Evolutionary conservation across 2,888 invertebrate genomes (phyloP), one percentile per base, ranked within the genome.

Genomic region (Cyclophora punctaria): DNA sequence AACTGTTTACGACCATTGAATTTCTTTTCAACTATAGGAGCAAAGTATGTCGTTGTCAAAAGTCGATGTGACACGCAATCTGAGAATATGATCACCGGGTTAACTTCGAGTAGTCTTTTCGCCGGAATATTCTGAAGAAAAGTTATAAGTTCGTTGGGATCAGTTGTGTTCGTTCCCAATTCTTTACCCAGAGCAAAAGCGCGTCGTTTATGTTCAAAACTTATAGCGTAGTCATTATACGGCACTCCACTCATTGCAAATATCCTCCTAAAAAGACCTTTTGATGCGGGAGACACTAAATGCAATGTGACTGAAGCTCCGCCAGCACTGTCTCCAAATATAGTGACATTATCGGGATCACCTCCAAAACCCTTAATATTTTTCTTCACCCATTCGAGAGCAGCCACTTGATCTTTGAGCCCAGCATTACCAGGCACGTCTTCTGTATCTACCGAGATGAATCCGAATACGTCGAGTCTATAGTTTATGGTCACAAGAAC

Each of bases 391-490:
- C 77, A 79, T 49, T 62, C 66, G 7, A 79, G 43, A 41, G 73
- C 73, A 6, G 62, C 61, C 0, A 74, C 69, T 61, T 79, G 78
- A 44, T 79, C 79, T 53, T 90, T 90, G 7, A 91, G 58, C 0
- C 89, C 91, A 53, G 90, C 89, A 66, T 92, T 92, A 1, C 92
- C 92, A 0, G 91, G 90, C 0, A 89, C 90, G 48, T 87, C 89
- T 45, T 66, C 60, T 5, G 89, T 89, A 5, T 71, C 76, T 0
- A 90, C 79, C 7, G 89, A 89, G 1, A 91, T 69, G 59, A 91
- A 92, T 3, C 91, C 91, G 1, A 91, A 60, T 0, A 83, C 78
- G 1, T 87, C 90, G 2, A 81, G 62, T 53, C 91, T 77, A 58
- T 90, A 90, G 62, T 91, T 91, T 0, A 90, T 64, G 0, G 90